These are phyloP conservation scores for Anas platyrhynchos DNA, from an alignment of 2,113 vertebrate genomes.

Conservation along the genomic window DNA sequence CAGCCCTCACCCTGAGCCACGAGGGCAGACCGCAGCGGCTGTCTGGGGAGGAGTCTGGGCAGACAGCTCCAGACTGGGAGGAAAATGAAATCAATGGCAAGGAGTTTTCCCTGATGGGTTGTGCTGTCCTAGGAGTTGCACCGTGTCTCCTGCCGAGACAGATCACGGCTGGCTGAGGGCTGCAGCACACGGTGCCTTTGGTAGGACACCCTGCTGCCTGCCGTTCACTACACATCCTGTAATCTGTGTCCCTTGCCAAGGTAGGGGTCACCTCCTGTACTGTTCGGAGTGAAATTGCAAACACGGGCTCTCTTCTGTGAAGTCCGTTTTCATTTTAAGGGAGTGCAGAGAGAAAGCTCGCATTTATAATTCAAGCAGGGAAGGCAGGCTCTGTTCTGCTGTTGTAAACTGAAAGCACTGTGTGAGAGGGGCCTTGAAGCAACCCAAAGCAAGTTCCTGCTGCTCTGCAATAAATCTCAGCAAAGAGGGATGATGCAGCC, in stretches of 20 bases:
- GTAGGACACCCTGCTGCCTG: not conserved
- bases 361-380: conserved; percentile 1
- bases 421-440: conserved; percentile 13
- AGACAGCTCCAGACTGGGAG: not conserved
- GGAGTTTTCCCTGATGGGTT: not conserved
- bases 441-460: not conserved
- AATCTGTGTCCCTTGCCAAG: not conserved
- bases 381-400: not conserved
- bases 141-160: not conserved
- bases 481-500: not conserved
- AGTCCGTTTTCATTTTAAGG: not conserved
- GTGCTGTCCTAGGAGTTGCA: not conserved
- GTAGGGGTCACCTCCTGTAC: not conserved
- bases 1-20: not conserved
- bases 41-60: not conserved
- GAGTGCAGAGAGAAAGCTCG: not conserved
- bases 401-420: not conserved
- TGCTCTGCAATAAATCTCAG: conserved; percentile 26
- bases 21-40: not conserved
- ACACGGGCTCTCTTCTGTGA: not conserved
- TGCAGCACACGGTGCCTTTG: not conserved
- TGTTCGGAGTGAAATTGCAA: not conserved
- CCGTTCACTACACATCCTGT: not conserved
- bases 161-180: not conserved
- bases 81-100: not conserved